Base-by-base conservation (phyloP, 1,140 invertebrate species). In the Drosophila virilis region DNA sequence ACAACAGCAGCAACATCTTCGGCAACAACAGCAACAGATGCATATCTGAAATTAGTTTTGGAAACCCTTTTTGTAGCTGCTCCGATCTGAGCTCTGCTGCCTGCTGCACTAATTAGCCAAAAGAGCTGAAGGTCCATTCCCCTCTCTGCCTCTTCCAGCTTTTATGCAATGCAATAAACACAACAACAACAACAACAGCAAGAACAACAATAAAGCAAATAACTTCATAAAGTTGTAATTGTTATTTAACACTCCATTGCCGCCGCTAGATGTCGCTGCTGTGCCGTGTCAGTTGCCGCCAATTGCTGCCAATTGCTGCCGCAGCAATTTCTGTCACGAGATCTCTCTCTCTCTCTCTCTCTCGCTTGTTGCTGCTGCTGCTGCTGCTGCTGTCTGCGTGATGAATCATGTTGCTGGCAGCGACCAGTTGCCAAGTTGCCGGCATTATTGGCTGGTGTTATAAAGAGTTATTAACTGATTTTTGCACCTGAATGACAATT, bases 391-490 rank as follows among this genome's bases (percentile, higher is more conserved):
- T 64, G 60, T 52, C 48, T 40, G 42, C 32, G 59, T 48, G 13
- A 40, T 66, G 22, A 45, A 28, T 58, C 43, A 38, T 46, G 40
- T 40, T 68, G 65, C 32, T 37, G 43, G 32, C 37, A 60, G 68
- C 48, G 37, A 15, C 35, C 42, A 58, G 51, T 60, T 75, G 75
- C 62, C 67, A 69, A 65, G 55, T 58, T 74, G 64, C 43, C 69
- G 69, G 45, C 75, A 38, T 51, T 62, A 50, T 83, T 82, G 71
- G 75, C 62, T 67, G 80, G 59, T 50, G 80, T 59, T 66, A 83
- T 82, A 83, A 82, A 82, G 82, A 83, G 80, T 83, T 83, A 83
- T 83, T 83, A 83, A 84, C 80, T 84, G 76, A 46, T 82, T 65
- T 83, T 72, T 79, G 72, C 77, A 80, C 71, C 80, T 68, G 72